Base-by-base conservation (phyloP, 2,113 vertebrate genomes). In the Loxodonta africana region DNA sequence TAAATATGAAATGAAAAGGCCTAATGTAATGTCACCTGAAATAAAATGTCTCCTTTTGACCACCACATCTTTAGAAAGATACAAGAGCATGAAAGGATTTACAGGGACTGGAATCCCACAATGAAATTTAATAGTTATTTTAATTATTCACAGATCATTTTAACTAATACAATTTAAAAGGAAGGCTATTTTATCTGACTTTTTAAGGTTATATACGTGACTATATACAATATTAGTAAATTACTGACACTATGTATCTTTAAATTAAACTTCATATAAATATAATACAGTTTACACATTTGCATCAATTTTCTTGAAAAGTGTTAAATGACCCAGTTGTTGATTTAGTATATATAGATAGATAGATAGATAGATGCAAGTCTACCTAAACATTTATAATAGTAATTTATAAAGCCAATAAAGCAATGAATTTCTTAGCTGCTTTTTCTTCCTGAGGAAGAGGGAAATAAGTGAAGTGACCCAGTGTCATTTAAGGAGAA, bases 241-340 rank as follows among this genome's bases (percentile, higher is more conserved):
- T 86, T 41, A 73, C 11, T 37, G 6, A 57, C 1, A 25, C 5
- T 60, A 11, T 57, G 21, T 26, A 80, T 80, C 10, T 83, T 88
- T 84, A 81, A 77, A 28, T 73, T 88, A 21, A 3, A 8, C 92
- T 62, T 85, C 63, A 60, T 62, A 63, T 25, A 65, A 88, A 83
- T 82, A 37, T 1, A 83, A 67, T 8, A 69, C 8, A 71, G 26
- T n/a, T 74, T 84, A 7, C 10, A 1, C 3, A 84, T 84, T 90
- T 95, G 26, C 53, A 91, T 81, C 8, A 17, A 69, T 60, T 95
- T 94, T 92, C 23, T 73, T 44, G 8, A 65, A 90, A 83, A 51
- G 67, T 73, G 8, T 0, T 37, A 65, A 91, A 33, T 88, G 6
- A 77, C 0, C 2, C 90, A 37, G 53, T 26, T 87, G 1, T 46